phyloP scores from a whole-genome alignment of 2,113 vertebrate genomes.

The Gymnorhina tibicen region DNA sequence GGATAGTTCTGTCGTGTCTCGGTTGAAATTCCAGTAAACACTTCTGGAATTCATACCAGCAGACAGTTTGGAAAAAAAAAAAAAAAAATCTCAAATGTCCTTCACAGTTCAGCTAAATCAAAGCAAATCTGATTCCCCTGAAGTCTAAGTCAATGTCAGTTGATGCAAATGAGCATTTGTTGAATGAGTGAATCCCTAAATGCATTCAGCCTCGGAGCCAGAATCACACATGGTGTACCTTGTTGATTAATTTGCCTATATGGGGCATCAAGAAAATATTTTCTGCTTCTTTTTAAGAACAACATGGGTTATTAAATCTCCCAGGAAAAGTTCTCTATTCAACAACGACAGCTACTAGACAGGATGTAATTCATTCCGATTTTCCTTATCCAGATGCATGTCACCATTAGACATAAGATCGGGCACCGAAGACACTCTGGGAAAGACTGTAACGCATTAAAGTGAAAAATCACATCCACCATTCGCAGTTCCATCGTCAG shows the following conservation, averaged over 20 bases:
- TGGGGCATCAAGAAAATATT: not conserved
- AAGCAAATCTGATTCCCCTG: not conserved
- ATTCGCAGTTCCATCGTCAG: fast-evolving
- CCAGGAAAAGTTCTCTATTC: not conserved
- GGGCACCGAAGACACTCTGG: not conserved
- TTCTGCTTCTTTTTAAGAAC: not conserved
- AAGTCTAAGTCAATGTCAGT: not conserved
- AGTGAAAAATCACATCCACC: not conserved
- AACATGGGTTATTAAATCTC: not conserved
- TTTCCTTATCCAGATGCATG: not conserved
- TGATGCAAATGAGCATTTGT: not conserved
- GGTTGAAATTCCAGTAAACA: not conserved
- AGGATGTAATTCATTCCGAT: not conserved
- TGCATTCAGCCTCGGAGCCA: not conserved
- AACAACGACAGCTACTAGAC: not conserved
- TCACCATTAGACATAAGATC: not conserved
- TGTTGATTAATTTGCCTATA: not conserved
- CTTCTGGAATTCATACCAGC: not conserved
- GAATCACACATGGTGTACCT: not conserved
- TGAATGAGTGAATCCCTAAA: not conserved
- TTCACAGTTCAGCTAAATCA: not conserved
- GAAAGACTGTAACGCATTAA: not conserved
- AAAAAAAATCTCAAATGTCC: not conserved
- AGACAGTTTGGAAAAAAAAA: too few relatives aligned
- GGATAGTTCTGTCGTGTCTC: not conserved